Conservation (phyloP, 2,888 invertebrate species). For the Epistrophella euchroma region DNA sequence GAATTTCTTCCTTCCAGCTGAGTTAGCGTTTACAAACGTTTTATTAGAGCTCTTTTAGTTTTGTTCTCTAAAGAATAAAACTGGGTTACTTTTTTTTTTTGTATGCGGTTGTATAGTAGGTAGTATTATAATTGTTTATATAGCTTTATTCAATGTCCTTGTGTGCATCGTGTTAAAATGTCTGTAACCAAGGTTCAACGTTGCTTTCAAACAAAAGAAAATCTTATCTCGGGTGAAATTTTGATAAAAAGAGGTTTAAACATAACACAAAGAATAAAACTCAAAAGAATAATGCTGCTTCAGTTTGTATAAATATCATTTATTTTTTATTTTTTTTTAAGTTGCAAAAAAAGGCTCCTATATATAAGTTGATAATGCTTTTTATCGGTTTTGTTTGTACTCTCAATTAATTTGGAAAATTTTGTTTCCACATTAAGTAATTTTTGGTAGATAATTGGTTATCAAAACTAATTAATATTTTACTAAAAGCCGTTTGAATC, state of each 20-base stretch:
- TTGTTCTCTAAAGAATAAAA: slow-evolving; percentile 26
- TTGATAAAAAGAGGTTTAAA: neutral
- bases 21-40: slow-evolving; percentile 54
- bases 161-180: slow-evolving; percentile 20
- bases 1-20: slow-evolving; percentile 49
- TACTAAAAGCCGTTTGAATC: slow-evolving; percentile 2
- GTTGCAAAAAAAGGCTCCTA: neutral
- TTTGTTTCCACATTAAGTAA: neutral
- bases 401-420: neutral
- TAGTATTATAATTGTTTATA: slow-evolving; percentile 10
- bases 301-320: neutral
- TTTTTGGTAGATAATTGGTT: slow-evolving; percentile 2
- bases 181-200: neutral
- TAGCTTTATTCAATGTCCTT: slow-evolving; percentile 24
- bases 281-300: neutral
- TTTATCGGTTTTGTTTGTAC: neutral
- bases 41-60: slow-evolving; percentile 49
- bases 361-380: neutral
- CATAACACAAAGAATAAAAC: neutral
- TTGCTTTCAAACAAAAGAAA: slow-evolving; percentile 4
- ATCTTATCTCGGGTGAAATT: slow-evolving; percentile 12
- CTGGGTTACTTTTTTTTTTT: slow-evolving; percentile 24
- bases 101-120: neutral
- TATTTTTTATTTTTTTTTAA: too few species aligned
- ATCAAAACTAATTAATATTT: slow-evolving; percentile 56